Conservation (phyloP, 2,113 vertebrate genomes). For the Gambusia affinis region DNA sequence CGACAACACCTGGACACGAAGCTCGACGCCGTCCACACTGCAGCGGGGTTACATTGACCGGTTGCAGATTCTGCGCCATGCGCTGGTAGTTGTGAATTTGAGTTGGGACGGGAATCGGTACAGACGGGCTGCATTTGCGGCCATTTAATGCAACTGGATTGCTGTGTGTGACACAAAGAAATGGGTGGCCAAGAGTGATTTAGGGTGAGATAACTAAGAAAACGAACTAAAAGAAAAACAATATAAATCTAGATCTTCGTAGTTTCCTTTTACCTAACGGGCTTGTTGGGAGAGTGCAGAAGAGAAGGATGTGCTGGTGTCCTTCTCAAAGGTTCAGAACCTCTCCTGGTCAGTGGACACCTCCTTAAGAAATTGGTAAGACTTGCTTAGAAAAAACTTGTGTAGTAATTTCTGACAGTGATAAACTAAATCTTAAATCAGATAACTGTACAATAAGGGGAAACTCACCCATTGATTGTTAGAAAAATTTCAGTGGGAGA, state of each 20-base stretch:
- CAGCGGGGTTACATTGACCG: constrained; percentile 78
- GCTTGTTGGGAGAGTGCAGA: constrained; percentile 80
- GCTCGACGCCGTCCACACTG: constrained; percentile 76
- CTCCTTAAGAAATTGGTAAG: constrained; percentile 68
- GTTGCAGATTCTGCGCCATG: constrained; percentile 90
- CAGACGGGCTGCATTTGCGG: constrained; percentile 82
- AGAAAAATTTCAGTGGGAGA: constrained; percentile 85
- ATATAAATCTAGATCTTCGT: too few species aligned
- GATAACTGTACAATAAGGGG: neutral
- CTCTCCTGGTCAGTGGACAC: constrained; percentile 80
- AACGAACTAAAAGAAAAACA: neutral
- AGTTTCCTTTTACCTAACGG: constrained; percentile 80
- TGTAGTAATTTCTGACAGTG: neutral
- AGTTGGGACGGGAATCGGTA: constrained; percentile 93
- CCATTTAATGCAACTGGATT: constrained; percentile 75
- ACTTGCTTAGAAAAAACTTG: neutral
- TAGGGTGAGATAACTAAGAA: neutral
- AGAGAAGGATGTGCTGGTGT: constrained; percentile 83
- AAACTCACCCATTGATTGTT: constrained; percentile 89
- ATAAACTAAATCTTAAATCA: neutral
- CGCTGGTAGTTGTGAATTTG: constrained; percentile 94
- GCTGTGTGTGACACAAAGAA: constrained; percentile 51
- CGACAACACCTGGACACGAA: constrained; percentile 68
- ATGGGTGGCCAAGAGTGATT: neutral
- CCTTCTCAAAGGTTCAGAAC: constrained; percentile 78